These are phyloP conservation scores for Mechanitis mazaeus DNA, from an alignment of 2,888 invertebrate genomes.

Conservation along the genomic window DNA sequence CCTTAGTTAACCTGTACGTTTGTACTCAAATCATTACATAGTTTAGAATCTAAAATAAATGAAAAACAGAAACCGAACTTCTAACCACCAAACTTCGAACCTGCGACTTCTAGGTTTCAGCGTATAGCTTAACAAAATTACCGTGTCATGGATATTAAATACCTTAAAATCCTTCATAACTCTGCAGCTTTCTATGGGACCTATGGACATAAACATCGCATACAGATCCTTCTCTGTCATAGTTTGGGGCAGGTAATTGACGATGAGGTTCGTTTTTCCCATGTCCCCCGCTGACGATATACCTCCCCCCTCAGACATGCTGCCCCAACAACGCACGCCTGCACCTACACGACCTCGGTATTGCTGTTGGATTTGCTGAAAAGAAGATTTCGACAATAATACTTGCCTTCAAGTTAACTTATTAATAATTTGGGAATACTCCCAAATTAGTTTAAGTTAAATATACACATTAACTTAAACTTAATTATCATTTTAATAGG, in stretches of 20 bases:
- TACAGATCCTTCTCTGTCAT: conserved; percentile 94
- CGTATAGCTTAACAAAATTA: not conserved
- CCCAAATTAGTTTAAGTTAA: too few species aligned
- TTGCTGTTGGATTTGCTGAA: conserved; percentile 72
- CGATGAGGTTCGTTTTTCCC: conserved; percentile 88
- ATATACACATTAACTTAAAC: too few species aligned
- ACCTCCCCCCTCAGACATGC: conserved; percentile 70
- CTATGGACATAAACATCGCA: conserved; percentile 91
- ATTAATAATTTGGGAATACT: too few species aligned
- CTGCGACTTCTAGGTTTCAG: too few species aligned
- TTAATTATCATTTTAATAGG: too few species aligned
- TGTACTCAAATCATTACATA: too few species aligned
- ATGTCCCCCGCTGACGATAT: conserved; percentile 65
- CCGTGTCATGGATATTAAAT: conserved; percentile 12
- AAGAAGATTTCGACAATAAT: conserved; percentile 20
- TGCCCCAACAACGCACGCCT: conserved; percentile 62
- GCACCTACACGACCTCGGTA: conserved; percentile 57
- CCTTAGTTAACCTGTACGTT: too few species aligned
- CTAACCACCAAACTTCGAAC: too few species aligned
- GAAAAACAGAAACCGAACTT: not conserved
- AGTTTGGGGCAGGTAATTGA: conserved; percentile 96
- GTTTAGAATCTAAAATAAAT: conserved; percentile 6
- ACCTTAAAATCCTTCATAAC: conserved; percentile 95
- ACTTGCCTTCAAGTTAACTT: not conserved
- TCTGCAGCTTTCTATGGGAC: conserved; percentile 91